Conservation (phyloP, 2,113 vertebrate species). For the Plectropomus leopardus region DNA sequence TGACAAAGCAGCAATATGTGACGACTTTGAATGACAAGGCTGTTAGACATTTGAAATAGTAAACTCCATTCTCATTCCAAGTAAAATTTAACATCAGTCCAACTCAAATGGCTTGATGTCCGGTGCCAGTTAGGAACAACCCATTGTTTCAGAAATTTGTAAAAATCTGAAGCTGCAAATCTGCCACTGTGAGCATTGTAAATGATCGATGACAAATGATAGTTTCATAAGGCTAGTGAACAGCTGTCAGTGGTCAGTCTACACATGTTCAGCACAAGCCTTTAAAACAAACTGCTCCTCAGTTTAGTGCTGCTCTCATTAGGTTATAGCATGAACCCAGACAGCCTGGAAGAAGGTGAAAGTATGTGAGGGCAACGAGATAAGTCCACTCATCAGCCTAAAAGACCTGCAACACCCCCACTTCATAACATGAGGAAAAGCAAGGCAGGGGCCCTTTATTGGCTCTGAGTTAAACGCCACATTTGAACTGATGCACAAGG, state of each 20-base stretch:
- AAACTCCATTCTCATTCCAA: no score
- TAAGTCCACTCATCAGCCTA: conserved; percentile 53
- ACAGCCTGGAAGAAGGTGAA: conserved; percentile 63
- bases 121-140: no score
- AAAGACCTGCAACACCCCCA: conserved; percentile 38
- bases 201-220: no score
- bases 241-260: not conserved
- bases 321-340: conserved; percentile 59
- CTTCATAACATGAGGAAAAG: conserved; percentile 54
- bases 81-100: no score
- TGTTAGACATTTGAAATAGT: no score
- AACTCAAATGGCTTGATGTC: no score
- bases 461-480: conserved; percentile 61
- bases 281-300: conserved; percentile 55
- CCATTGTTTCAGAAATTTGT: no score
- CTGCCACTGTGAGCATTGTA: no score
- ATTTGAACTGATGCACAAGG: conserved; percentile 56
- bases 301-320: conserved; percentile 68
- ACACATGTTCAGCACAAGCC: conserved; percentile 9
- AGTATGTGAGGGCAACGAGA: conserved; percentile 45
- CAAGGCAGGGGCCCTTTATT: conserved; percentile 57
- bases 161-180: no score
- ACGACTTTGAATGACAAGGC: no score
- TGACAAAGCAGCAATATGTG: no score
- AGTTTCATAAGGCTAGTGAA: no score